Conservation (phyloP, 2,888 invertebrate genomes). For the Charanyca ferruginea region DNA sequence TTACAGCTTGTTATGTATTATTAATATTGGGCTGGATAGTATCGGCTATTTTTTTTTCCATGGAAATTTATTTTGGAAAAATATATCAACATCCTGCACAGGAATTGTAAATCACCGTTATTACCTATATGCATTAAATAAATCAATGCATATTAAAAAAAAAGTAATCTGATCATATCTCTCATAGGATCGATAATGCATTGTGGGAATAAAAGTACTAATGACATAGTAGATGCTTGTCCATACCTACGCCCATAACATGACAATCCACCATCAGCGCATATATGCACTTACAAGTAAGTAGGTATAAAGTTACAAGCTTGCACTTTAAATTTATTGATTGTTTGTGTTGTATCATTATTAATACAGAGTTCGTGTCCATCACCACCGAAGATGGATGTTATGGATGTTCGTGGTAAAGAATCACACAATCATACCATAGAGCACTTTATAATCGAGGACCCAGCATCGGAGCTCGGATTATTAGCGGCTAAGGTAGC, state of each 20-base stretch:
- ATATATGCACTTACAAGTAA: constrained; percentile 22
- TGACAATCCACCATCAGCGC: constrained; percentile 45
- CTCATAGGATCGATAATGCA: constrained; percentile 52
- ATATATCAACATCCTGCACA: constrained; percentile 61
- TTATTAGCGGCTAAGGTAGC: constrained; percentile 77
- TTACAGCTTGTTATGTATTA: constrained; percentile 79
- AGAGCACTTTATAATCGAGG: constrained; percentile 54
- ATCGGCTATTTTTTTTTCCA: constrained; percentile 72
- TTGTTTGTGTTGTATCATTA: constrained; percentile 16
- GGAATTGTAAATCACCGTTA: constrained; percentile 59
- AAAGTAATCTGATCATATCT: constrained; percentile 43
- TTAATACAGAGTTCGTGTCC: constrained; percentile 1
- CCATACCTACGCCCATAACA: constrained; percentile 32
- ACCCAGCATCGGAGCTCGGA: constrained; percentile 67
- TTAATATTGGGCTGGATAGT: constrained; percentile 77
- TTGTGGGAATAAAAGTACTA: constrained; percentile 49
- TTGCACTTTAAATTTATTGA: constrained; percentile 22
- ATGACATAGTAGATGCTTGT: constrained; percentile 41
- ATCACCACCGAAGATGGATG: constrained; percentile 42
- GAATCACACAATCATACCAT: constrained; percentile 39
- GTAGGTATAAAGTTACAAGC: constrained; percentile 27
- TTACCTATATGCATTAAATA: background rate
- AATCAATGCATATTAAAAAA: constrained; percentile 10
- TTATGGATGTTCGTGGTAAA: constrained; percentile 25
- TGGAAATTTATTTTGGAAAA: constrained; percentile 73